Percentiles rank a stretch among this genome's conserved stretches.
Conservation (phyloP, 35 echinoderm and acorn worm species). For the Heliocidaris erythrogramma region DNA sequence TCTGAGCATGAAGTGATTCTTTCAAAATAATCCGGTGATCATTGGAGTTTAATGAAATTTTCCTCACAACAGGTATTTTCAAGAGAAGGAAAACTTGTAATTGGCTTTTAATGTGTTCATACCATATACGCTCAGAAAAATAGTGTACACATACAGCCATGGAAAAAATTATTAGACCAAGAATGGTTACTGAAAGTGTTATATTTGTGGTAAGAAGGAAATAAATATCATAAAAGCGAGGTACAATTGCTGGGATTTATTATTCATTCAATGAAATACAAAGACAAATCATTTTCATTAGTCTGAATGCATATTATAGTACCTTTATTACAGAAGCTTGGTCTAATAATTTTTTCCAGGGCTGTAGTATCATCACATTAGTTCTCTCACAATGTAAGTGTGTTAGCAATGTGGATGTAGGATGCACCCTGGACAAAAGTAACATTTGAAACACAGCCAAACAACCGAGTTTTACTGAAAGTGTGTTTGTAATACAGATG, state of each 20-base stretch:
- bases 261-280: too few relatives aligned
- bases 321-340: too few relatives aligned
- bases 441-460: not conserved
- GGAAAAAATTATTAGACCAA: too few relatives aligned
- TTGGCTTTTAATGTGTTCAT: not conserved
- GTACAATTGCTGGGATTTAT: too few relatives aligned
- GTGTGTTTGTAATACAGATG: not conserved
- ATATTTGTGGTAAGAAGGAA: too few relatives aligned
- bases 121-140: not conserved
- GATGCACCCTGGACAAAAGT: not conserved
- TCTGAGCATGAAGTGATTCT: not conserved
- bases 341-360: too few relatives aligned
- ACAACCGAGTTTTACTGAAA: not conserved
- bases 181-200: too few relatives aligned
- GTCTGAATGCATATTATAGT: too few relatives aligned
- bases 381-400: not conserved
- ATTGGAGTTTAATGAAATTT: not conserved
- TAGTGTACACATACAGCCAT: not conserved
- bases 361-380: not conserved
- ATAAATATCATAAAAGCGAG: too few relatives aligned
- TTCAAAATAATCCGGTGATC: not conserved
- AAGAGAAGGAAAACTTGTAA: not conserved
- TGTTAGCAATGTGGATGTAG: not conserved
- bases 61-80: not conserved
- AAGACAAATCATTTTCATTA: too few relatives aligned